These are phyloP conservation scores for Bellardia bayeri DNA, from an alignment of 2,888 invertebrate genomes.

Conservation along the genomic window DNA sequence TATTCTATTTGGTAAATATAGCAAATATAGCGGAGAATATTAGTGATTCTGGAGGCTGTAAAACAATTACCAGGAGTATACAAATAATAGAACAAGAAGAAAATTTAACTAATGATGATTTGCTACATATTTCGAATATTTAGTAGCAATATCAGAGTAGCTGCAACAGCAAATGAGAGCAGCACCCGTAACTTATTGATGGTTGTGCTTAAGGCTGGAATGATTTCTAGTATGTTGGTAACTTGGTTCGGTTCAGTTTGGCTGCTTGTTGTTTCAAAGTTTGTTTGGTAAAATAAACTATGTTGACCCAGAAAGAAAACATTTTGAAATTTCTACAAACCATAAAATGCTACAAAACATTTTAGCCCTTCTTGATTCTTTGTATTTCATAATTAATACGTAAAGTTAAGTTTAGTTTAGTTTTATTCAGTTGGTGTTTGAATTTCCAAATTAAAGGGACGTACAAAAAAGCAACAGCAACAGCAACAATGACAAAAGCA, in stretches of 20 bases:
- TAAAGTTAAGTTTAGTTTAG: conserved; percentile 9
- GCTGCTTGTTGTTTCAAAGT: not conserved
- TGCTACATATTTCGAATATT: not conserved
- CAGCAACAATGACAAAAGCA: not conserved
- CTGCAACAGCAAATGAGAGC: not conserved
- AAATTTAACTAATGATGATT: conserved; percentile 9
- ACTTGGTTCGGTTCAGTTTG: not conserved
- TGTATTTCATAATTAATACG: not conserved
- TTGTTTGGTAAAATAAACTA: conserved; percentile 35
- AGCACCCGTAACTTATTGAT: not conserved
- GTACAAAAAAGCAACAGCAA: not conserved
- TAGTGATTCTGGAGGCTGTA: not conserved
- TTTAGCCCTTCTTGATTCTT: conserved; percentile 4
- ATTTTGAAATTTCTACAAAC: conserved; percentile 1
- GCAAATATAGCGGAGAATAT: not conserved
- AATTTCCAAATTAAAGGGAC: conserved; percentile 3
- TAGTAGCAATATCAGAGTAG: not conserved
- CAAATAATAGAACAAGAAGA: not conserved
- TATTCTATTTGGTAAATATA: not conserved
- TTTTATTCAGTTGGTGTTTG: conserved; percentile 17
- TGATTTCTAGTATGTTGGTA: not conserved
- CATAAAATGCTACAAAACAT: conserved; percentile 7
- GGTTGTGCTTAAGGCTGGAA: not conserved
- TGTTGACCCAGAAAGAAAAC: conserved; percentile 62
- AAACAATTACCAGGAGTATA: not conserved